Evolutionary conservation across 2,113 vertebrate species (phyloP).

Genomic region (Chaenocephalus aceratus): DNA sequence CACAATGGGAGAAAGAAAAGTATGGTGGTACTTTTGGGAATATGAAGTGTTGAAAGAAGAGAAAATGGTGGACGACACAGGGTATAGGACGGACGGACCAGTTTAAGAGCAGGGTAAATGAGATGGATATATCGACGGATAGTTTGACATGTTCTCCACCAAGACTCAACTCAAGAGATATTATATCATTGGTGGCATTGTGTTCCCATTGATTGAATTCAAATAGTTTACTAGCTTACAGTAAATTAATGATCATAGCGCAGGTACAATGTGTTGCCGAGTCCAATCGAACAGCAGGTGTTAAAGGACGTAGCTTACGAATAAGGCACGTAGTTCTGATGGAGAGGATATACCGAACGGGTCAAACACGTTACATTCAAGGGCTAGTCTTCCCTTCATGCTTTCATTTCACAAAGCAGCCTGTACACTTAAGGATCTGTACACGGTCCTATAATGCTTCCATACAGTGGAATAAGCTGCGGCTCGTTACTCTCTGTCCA

Average conservation of each 20-base stretch:
- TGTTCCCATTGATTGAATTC: not conserved
- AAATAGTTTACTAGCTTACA: constrained; percentile 17
- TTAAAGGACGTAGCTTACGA: not conserved
- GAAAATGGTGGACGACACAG: constrained; percentile 74
- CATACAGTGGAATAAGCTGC: constrained; percentile 29
- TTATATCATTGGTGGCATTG: constrained; percentile 8
- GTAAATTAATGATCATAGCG: not conserved
- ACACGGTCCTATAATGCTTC: not conserved
- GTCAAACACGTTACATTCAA: constrained; percentile 6
- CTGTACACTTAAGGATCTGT: not conserved
- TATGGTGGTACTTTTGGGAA: constrained; percentile 50
- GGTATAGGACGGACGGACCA: constrained; percentile 71
- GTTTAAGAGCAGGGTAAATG: constrained; percentile 63
- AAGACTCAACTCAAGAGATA: constrained; percentile 12
- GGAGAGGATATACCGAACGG: not conserved
- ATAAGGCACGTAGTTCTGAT: constrained; percentile 17
- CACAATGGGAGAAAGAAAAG: constrained; percentile 63
- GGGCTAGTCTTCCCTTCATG: not conserved
- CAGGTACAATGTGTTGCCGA: not conserved
- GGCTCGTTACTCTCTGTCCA: not conserved
- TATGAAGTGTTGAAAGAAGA: constrained; percentile 52
- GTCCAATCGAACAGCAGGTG: not conserved
- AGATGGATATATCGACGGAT: constrained; percentile 22
- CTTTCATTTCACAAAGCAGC: not conserved
- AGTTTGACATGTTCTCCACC: constrained; percentile 5